These are phyloP conservation scores for Microcebus murinus DNA, from an alignment of 2,113 vertebrate species.

Conservation along the genomic window DNA sequence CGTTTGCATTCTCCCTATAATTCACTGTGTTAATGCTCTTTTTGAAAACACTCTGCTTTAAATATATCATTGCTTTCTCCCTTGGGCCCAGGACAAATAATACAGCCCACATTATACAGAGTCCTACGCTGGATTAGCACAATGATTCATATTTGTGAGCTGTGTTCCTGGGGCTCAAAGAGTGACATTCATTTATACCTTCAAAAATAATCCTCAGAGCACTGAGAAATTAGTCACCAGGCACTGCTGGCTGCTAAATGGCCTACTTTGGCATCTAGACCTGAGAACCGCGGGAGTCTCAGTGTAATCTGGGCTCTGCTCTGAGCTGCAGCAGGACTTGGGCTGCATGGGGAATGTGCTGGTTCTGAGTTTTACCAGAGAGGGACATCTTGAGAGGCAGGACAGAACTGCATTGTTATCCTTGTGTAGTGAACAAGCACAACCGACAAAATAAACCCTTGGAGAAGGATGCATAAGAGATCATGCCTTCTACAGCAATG, in stretches of 20 bases:
- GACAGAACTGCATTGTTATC: neutral
- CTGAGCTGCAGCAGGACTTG: neutral
- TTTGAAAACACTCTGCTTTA: slow-evolving; percentile 64
- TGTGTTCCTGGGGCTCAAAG: slow-evolving; percentile 54
- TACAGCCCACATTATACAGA: neutral
- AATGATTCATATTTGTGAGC: slow-evolving; percentile 55
- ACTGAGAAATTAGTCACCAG: slow-evolving; percentile 39
- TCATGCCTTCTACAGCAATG: fast-evolving
- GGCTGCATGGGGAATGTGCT: neutral
- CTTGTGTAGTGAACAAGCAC: neutral
- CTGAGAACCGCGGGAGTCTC: neutral
- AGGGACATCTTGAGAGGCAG: neutral
- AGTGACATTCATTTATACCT: slow-evolving; percentile 65
- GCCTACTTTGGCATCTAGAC: neutral
- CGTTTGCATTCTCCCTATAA: slow-evolving; percentile 59
- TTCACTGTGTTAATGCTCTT: slow-evolving; percentile 34
- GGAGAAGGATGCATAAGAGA: fast-evolving
- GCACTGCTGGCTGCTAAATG: slow-evolving; percentile 27
- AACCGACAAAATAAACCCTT: neutral
- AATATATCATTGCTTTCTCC: slow-evolving; percentile 60
- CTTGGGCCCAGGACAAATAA: slow-evolving; percentile 46
- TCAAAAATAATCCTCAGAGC: slow-evolving; percentile 58
- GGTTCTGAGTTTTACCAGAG: neutral
- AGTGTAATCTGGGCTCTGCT: neutral
- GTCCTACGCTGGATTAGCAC: slow-evolving; percentile 3